Evolutionary conservation across 2,113 vertebrate species (phyloP), one percentile per base, ranked within the genome.

Genomic region (Chlamydotis undulata): DNA sequence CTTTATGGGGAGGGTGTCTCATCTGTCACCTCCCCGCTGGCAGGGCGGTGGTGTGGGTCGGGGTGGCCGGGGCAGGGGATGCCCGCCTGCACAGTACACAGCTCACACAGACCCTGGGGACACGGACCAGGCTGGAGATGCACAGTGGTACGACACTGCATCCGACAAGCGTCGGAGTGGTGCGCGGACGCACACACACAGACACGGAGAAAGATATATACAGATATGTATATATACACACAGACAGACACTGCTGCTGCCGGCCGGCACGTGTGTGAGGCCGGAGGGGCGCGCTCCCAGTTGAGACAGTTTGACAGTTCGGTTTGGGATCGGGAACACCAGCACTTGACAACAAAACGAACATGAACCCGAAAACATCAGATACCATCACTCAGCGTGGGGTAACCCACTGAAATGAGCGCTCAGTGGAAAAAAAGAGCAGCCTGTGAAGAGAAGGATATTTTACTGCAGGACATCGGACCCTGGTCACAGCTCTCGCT

Each of bases 261-360:
- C 8, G 18, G 95, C 94, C 50, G 1, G 80, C 74, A 60, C 8
- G 52, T 69, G 79, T 89, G 90, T 71, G 87, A 84, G 93, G 91
- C 94, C 49, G 11, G 89, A 91, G 80, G 82, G 52, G 60, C 75
- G 85, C 68, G 88, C 91, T 90, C 94, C 96, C 41, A 6, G 74
- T 63, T 68, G 91, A 87, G 71, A 96, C 93, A 57, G 81, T 91
- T 91, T 57, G 96, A 97, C 96, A 97, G 86, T 96, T 95, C 7
- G 6, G 25, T 43, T 81, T 94, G 89, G 93, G 82, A 92, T n/a
- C 29, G 65, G 92, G 95, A 86, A 98, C 97, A 97, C 86, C 86
- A 73, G 92, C 89, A 97, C 79, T 94, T 94, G 97, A 98, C 97
- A 98, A 98, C 85, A 94, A 97, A 90, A 98, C 97, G 97, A 93